phyloP scores from a whole-genome alignment of 2,888 invertebrate genomes.

The Phorcus lineatus region DNA sequence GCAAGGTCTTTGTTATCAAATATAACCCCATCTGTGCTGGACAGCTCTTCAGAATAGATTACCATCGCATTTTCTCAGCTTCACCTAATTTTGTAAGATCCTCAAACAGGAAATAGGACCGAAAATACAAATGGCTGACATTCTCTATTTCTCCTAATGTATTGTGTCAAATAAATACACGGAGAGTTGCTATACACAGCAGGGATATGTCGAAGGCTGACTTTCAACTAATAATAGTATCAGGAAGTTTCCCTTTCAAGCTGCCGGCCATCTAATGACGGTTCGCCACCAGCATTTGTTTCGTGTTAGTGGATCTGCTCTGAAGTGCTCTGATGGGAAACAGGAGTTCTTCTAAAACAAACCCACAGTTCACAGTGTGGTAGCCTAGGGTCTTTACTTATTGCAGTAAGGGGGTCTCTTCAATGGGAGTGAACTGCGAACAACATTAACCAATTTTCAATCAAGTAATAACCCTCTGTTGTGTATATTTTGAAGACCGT shows the following conservation, averaged over 20 bases:
- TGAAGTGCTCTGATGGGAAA: too few relatives aligned
- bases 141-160: background rate
- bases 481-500: too few relatives aligned
- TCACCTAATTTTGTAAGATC: background rate
- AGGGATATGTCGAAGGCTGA: background rate
- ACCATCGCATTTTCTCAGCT: background rate
- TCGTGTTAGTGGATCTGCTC: background rate
- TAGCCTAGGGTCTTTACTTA: too few relatives aligned
- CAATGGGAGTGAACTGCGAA: too few relatives aligned
- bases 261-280: too few relatives aligned
- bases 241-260: background rate
- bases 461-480: too few relatives aligned
- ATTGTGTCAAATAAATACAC: background rate
- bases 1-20: constrained; percentile 16
- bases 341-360: too few relatives aligned
- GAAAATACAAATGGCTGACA: constrained; percentile 21
- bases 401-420: too few relatives aligned
- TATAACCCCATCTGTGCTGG: constrained; percentile 2
- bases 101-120: background rate
- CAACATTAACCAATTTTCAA: too few relatives aligned
- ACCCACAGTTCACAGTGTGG: too few relatives aligned
- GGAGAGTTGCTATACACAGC: background rate
- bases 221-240: background rate
- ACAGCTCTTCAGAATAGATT: constrained; percentile 4
- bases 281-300: background rate